These are phyloP conservation scores for Cecidostiba fungosa DNA, from an alignment of 2,888 invertebrate genomes.

Conservation along the genomic window DNA sequence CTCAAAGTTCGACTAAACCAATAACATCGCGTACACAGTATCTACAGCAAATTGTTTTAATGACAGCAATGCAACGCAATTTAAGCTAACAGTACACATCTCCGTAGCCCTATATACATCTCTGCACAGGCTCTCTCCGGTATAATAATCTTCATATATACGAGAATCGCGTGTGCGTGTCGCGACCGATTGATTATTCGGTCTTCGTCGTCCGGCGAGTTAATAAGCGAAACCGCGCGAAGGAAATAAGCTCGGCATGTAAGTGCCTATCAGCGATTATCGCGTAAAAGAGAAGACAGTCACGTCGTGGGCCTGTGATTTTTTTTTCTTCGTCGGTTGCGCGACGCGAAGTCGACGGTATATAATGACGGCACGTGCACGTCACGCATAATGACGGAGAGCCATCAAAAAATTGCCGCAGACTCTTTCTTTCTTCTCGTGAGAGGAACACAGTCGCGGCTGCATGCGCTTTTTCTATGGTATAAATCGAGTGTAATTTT, in stretches of 20 bases:
- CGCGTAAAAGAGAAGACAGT: constrained; percentile 7
- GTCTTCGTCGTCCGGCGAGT: background rate
- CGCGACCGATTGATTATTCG: constrained; percentile 40
- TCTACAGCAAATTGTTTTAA: background rate
- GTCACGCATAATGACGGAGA: constrained; percentile 49
- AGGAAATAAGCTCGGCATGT: background rate
- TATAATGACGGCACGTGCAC: constrained; percentile 48
- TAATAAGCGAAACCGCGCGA: constrained; percentile 53
- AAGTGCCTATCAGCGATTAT: constrained; percentile 35
- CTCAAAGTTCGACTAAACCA: background rate
- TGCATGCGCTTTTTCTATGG: too few relatives aligned
- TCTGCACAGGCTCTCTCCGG: background rate
- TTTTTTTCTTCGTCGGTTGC: background rate
- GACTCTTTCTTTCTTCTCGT: background rate
- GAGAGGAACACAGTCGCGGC: too few relatives aligned
- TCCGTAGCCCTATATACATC: too few relatives aligned
- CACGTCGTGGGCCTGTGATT: background rate
- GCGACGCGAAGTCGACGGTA: background rate
- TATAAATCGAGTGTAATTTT: too few relatives aligned
- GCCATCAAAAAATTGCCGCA: background rate
- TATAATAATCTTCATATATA: background rate
- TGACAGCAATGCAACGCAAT: background rate
- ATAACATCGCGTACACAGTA: background rate
- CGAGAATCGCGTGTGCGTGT: constrained; percentile 5
- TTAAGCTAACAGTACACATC: background rate